These are phyloP conservation scores for Paragorgia papillata DNA, from an alignment of 92 coral and sea anemone species.

Conservation along the genomic window DNA sequence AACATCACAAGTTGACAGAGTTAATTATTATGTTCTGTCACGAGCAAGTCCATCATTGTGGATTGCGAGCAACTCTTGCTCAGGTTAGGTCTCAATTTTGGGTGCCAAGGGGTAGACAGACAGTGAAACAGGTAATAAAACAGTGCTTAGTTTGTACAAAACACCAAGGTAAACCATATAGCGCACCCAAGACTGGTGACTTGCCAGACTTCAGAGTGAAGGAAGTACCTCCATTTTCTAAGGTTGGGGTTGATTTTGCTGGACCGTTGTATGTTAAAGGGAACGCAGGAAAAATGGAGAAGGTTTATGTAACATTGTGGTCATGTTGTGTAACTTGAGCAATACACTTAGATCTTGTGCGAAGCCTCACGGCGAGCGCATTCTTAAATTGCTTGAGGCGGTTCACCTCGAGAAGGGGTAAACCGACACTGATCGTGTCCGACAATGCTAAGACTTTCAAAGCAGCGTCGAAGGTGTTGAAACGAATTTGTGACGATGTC, in stretches of 20 bases:
- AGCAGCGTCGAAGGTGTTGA: no score
- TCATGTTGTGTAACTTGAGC: no score
- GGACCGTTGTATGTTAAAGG: no score
- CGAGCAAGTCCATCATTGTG: no score
- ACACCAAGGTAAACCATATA: conserved; percentile 41
- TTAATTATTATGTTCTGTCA: conserved; percentile 36
- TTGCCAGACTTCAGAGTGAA: conserved; percentile 41
- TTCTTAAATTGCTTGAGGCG: conserved; percentile 42
- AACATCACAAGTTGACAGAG: conserved; percentile 4
- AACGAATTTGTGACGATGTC: not conserved
- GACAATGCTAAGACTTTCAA: no score
- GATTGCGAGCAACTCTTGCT: conserved; percentile 39
- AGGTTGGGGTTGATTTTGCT: no score
- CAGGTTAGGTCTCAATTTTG: conserved; percentile 33
- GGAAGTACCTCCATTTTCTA: conserved; percentile 36
- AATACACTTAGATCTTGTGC: no score
- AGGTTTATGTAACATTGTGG: conserved; percentile 25
- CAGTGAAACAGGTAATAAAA: conserved; percentile 22
- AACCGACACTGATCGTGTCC: no score
- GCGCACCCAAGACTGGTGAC: conserved; percentile 21
- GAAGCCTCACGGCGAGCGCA: no score
- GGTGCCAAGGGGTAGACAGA: no score
- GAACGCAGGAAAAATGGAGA: conserved; percentile 16
- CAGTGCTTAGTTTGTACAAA: conserved; percentile 44
- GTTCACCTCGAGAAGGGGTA: no score